Base-by-base conservation (phyloP, 1,140 invertebrate species). In the Pararge aegeria region DNA sequence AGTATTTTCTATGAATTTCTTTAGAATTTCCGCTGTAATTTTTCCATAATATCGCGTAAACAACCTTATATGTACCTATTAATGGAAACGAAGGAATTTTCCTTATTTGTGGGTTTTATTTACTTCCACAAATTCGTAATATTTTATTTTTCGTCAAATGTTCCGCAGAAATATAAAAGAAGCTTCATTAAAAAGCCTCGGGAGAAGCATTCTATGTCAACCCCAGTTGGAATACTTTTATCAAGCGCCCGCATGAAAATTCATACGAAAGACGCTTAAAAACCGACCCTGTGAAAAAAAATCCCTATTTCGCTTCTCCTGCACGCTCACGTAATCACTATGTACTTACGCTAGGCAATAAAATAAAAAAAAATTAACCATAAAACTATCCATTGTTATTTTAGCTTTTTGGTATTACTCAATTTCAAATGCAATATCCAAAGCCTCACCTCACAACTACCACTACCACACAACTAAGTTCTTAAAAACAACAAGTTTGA, bases 161-260 rank as follows among this genome's bases (percentile, higher is more conserved):
- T 40, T 54, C 29, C 50, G 50, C 40, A 54, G 40, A 50, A 50
- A 60, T 27, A 24, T 55, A 54, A 42, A 64, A 50, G 37, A 50
- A 44, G 34, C 46, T 34, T 55, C 46, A 46, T 64, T 55, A 54
- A 61, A 59, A 61, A 61, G 24, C 34, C 50, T 53, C 50, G 13
- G 16, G 21, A 53, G 50, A 27, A 55, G 21, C 18, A 48, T 57
- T 58, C 50, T 58, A 50, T 49, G 50, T 59, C 50, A 64, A 54
- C 42, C 37, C 46, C 52, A 24, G 56, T 44, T 27, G 51, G 55
- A 55, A 48, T 59, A 55, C 49, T 64, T 64, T 64, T 55, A 54
- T 60, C 55, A 60, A 46, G 44, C 62, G 30, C 56, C 62, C 62
- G 56, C 46, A 60, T 64, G 52, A 60, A 64, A 64, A 55, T 53